Evolutionary conservation across 1,140 invertebrate species (phyloP).

Genomic region (Drosophila nasuta): DNA sequence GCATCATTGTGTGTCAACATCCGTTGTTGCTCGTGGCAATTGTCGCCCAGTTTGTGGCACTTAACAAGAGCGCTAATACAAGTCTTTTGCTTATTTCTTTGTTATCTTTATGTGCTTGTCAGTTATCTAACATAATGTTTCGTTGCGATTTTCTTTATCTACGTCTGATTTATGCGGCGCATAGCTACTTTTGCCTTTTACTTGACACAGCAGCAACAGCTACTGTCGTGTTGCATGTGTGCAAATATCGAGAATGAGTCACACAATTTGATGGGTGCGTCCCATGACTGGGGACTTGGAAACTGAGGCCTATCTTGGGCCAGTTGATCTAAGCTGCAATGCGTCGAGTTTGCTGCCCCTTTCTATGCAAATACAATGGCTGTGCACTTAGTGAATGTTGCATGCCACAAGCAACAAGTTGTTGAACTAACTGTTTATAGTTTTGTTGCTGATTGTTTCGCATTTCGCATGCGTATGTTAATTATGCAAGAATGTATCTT

Average conservation of each 20-base stretch:
- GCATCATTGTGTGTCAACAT: constrained; percentile 47
- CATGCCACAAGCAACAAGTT: constrained; percentile 55
- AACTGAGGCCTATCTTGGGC: constrained; percentile 50
- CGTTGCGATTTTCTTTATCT: constrained; percentile 71
- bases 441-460: constrained; percentile 44
- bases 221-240: constrained; percentile 34
- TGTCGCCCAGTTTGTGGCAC: constrained; percentile 40
- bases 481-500: constrained; percentile 47
- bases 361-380: constrained; percentile 56
- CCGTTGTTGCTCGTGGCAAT: constrained; percentile 30
- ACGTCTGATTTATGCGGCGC: constrained; percentile 63
- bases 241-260: constrained; percentile 41
- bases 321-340: constrained; percentile 74
- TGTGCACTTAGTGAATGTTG: constrained; percentile 16
- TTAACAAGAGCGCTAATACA: constrained; percentile 55
- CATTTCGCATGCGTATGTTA: constrained; percentile 48
- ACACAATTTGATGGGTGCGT: constrained; percentile 42
- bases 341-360: constrained; percentile 21
- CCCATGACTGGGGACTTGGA: neutral
- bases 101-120: constrained; percentile 41
- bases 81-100: neutral
- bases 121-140: constrained; percentile 48
- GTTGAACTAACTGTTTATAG: constrained; percentile 36
- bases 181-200: constrained; percentile 9
- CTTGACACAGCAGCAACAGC: constrained; percentile 20